phyloP scores from a whole-genome alignment of 2,888 invertebrate genomes.

The Allolobophora icterica region DNA sequence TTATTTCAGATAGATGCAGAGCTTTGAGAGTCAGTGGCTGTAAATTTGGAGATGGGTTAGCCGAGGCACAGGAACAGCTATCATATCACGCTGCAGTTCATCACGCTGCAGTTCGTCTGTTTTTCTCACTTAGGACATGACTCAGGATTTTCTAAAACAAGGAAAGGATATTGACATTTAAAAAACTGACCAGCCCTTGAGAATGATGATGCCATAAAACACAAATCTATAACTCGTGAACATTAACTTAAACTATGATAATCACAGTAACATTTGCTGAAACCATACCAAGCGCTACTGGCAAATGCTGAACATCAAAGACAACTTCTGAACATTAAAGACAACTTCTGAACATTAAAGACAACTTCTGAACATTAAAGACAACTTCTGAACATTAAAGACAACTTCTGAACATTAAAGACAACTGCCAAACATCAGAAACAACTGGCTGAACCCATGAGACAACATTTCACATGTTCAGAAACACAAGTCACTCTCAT shows the following conservation, averaged over 20 bases:
- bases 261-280: constrained; percentile 1
- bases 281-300: not conserved
- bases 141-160: constrained; percentile 13
- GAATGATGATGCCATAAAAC: not conserved
- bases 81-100: not conserved
- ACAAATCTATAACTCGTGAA: not conserved
- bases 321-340: not conserved
- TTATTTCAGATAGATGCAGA: not conserved
- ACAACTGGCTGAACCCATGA: too few species aligned
- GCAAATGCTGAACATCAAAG: not conserved
- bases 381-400: not conserved
- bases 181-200: not conserved
- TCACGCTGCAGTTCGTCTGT: not conserved
- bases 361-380: not conserved
- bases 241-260: not conserved
- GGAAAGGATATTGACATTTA: not conserved
- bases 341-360: not conserved
- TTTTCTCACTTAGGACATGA: not conserved
- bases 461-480: too few species aligned
- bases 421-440: too few species aligned
- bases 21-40: not conserved
- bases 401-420: too few species aligned
- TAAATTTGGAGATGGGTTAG: not conserved
- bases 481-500: too few species aligned
- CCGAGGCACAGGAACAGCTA: not conserved